These are phyloP conservation scores for Vanacampus margaritifer DNA, from an alignment of 2,113 vertebrate genomes.

Conservation along the genomic window DNA sequence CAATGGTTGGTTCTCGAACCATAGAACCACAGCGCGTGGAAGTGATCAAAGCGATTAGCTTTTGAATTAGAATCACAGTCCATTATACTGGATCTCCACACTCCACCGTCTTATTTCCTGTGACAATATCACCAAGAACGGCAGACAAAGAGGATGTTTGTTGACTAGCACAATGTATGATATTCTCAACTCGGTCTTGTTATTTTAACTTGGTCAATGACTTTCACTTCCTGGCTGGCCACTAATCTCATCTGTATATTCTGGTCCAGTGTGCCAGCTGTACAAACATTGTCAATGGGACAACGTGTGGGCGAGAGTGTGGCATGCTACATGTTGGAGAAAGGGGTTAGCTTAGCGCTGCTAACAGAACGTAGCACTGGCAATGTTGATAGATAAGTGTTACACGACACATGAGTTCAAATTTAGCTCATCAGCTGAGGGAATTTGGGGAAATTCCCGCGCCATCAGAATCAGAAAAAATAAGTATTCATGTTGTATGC, in stretches of 20 bases:
- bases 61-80: slow-evolving; percentile 24
- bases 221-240: slow-evolving; percentile 10
- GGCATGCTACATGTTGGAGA: slow-evolving; percentile 33
- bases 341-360: slow-evolving; percentile 50
- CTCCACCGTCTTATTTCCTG: slow-evolving; percentile 26
- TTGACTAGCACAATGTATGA: slow-evolving; percentile 24
- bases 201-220: slow-evolving; percentile 37
- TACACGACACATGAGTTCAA: background rate
- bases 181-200: slow-evolving; percentile 31
- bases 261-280: slow-evolving; percentile 53
- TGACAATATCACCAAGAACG: slow-evolving; percentile 24
- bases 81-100: background rate
- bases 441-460: slow-evolving; percentile 8
- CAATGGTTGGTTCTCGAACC: slow-evolving; percentile 50
- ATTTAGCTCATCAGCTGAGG: background rate
- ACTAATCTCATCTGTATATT: slow-evolving; percentile 59
- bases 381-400: slow-evolving; percentile 52
- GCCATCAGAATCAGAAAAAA: background rate
- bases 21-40: slow-evolving; percentile 28
- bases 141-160: slow-evolving; percentile 41
- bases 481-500: background rate
- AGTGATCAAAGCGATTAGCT: slow-evolving; percentile 30
- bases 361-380: slow-evolving; percentile 35
- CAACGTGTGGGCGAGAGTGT: background rate
- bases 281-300: slow-evolving; percentile 45